phyloP scores from a whole-genome alignment of 1,140 invertebrate genomes.

The Diplogasteroides magnus region DNA sequence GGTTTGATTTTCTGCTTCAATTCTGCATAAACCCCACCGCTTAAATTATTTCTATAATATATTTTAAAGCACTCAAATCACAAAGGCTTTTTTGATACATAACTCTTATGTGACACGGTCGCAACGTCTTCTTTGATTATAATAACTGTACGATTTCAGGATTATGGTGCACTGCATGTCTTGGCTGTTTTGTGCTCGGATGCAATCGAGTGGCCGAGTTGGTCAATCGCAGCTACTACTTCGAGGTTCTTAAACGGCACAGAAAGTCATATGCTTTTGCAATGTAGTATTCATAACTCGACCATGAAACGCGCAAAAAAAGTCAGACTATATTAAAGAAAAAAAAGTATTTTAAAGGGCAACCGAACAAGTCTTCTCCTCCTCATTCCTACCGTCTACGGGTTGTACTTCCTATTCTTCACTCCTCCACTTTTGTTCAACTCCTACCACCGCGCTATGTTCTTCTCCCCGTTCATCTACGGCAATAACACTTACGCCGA shows the following conservation, averaged over 20 bases:
- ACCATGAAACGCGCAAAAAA: no score
- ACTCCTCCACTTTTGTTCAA: conserved; percentile 27
- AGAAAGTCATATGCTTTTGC: neutral
- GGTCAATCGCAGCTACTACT: conserved; percentile 4
- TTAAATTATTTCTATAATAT: no score
- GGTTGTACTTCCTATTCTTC: conserved; percentile 20
- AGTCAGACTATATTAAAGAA: no score
- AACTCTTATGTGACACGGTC: neutral
- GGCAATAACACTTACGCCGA: no score
- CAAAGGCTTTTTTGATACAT: no score
- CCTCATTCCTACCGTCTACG: conserved; percentile 18
- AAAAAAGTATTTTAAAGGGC: conserved; percentile 13
- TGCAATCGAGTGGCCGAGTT: conserved; percentile 17
- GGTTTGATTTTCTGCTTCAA: no score
- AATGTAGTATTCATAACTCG: neutral
- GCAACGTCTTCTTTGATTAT: neutral
- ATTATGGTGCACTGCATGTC: conserved; percentile 19
- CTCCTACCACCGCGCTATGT: conserved; percentile 22
- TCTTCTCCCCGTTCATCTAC: conserved; percentile 29
- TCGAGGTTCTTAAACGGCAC: neutral
- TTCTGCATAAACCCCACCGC: no score
- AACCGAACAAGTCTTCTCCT: conserved; percentile 13
- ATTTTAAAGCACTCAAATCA: neutral
- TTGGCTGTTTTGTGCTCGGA: conserved; percentile 15
- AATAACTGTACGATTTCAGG: neutral